Conservation (phyloP, 2,888 invertebrate genomes). For the Melanchra persicariae region DNA sequence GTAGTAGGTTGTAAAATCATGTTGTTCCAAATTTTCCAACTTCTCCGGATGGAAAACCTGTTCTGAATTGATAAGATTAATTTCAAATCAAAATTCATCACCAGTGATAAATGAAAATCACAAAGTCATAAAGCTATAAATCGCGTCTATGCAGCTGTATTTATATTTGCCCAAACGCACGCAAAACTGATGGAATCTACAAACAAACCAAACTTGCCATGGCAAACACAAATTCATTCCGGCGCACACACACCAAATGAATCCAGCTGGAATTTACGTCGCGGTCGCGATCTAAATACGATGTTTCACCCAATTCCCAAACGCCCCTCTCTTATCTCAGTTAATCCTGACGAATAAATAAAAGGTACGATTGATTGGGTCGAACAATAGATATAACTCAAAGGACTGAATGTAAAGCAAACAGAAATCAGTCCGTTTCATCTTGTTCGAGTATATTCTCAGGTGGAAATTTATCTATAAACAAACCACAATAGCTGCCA, state of each 20-base stretch:
- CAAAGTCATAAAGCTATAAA: background rate
- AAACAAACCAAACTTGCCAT: conserved; percentile 46
- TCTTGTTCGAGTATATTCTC: conserved; percentile 75
- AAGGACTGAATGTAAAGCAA: conserved; percentile 69
- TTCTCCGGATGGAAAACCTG: background rate
- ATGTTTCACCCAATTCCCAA: conserved; percentile 16
- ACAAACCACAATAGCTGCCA: conserved; percentile 78
- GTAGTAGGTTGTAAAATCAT: background rate
- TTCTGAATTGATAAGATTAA: background rate
- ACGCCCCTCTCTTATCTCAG: conserved; percentile 53
- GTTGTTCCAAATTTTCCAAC: background rate
- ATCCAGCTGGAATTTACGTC: conserved; percentile 49
- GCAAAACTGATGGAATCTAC: conserved; percentile 36
- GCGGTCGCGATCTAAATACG: conserved; percentile 16
- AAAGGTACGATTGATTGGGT: conserved; percentile 66
- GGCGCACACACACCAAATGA: conserved; percentile 45
- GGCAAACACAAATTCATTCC: conserved; percentile 51
- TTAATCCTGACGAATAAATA: conserved; percentile 65
- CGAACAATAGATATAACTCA: conserved; percentile 58
- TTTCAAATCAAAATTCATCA: background rate
- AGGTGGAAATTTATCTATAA: conserved; percentile 80
- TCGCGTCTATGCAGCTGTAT: too few relatives aligned
- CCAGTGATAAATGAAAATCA: background rate
- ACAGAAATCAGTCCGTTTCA: conserved; percentile 73
- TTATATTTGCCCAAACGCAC: conserved; percentile 7